A percentile compares a stretch with the other conserved stretches of the same genome.
Conservation (phyloP, 2,888 invertebrate genomes). For the Ectemnius continuus region DNA sequence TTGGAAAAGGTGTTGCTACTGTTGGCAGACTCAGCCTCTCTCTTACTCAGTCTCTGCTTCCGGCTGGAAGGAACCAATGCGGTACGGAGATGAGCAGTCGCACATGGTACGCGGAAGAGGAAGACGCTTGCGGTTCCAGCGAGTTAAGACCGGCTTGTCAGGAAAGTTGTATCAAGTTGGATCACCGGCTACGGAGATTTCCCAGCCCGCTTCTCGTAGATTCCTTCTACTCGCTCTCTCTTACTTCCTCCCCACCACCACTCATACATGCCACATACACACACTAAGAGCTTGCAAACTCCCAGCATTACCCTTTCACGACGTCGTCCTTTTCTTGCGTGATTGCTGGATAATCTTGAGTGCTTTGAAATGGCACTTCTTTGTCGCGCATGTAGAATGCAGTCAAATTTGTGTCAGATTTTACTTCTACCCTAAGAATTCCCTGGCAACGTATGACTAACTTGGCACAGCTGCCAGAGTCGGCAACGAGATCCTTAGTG, state of each 20-base stretch:
- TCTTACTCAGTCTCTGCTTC: too few relatives aligned
- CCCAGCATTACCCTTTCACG: background rate
- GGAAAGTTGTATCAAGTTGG: constrained; percentile 66
- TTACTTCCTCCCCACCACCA: background rate
- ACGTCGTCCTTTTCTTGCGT: background rate
- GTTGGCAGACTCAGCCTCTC: background rate
- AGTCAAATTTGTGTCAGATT: background rate
- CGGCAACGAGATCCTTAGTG: constrained; percentile 19
- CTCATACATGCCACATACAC: background rate
- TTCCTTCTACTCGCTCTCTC: constrained; percentile 4
- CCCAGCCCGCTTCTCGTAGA: constrained; percentile 9
- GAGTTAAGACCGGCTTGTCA: constrained; percentile 63
- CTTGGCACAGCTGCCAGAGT: constrained; percentile 42
- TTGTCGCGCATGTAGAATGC: background rate
- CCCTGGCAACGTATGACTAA: constrained; percentile 42
- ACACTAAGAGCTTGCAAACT: background rate
- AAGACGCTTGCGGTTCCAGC: constrained; percentile 52
- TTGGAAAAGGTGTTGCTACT: constrained; percentile 12
- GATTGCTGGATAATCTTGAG: background rate
- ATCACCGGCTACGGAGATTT: constrained; percentile 47
- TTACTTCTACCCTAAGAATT: constrained; percentile 4
- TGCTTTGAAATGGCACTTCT: background rate
- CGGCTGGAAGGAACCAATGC: too few relatives aligned
- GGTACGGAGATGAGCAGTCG: constrained; percentile 32
- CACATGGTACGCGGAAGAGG: constrained; percentile 34